Evolutionary conservation across 2,797 vertebrate species (phyloP).

Genomic region (Coracias cyanogaster): DNA sequence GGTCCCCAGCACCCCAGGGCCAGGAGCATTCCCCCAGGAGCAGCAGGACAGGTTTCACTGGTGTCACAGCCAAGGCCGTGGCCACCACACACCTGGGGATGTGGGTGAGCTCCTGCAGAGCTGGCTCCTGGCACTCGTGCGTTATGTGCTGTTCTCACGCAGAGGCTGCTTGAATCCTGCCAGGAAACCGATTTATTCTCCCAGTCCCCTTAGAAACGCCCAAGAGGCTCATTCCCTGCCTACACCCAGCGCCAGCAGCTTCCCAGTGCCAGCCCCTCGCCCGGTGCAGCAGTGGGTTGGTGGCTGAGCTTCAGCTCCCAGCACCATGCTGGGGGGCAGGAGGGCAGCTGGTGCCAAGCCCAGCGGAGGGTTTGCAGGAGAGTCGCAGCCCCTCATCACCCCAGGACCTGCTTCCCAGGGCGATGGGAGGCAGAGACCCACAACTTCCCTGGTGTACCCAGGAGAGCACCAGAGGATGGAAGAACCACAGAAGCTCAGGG

Average conservation of each 20-base stretch:
- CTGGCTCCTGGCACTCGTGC: rapidly evolving
- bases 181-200: neutral
- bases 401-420: neutral
- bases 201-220: neutral
- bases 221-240: rapidly evolving
- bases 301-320: rapidly evolving
- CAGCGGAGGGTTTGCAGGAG: rapidly evolving
- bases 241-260: too few species aligned
- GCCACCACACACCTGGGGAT: rapidly evolving
- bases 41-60: neutral
- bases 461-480: neutral
- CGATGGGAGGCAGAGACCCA: neutral
- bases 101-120: rapidly evolving
- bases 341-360: neutral
- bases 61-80: neutral
- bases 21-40: neutral
- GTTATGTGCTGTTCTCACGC: rapidly evolving
- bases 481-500: neutral
- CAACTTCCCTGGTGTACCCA: too few species aligned
- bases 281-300: neutral
- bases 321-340: neutral
- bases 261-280: neutral
- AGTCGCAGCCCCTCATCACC: rapidly evolving
- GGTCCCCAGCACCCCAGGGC: neutral
- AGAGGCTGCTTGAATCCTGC: neutral